Conservation (phyloP, 92 coral and sea anemone species). For the Metridium senile region DNA sequence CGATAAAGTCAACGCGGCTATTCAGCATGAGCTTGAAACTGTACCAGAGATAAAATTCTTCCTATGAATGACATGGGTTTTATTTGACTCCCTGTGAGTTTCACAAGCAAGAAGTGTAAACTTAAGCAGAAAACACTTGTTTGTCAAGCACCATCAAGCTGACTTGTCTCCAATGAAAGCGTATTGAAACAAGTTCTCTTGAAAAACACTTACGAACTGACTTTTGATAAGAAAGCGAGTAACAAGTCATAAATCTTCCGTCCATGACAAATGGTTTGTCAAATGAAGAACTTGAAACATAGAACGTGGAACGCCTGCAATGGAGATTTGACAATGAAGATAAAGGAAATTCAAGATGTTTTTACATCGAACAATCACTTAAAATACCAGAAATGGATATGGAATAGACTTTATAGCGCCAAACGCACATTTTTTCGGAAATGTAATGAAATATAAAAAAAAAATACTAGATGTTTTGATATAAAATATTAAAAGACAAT, state of each 20-base stretch:
- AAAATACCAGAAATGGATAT: background rate
- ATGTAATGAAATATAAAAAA: too few species aligned
- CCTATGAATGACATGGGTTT: slow-evolving; percentile 5
- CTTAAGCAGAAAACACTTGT: background rate
- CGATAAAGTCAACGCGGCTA: slow-evolving; percentile 27
- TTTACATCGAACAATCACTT: too few species aligned
- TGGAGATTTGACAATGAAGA: too few species aligned
- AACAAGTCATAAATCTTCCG: background rate
- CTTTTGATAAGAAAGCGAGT: background rate
- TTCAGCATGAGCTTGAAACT: slow-evolving; percentile 27
- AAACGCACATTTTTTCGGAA: background rate
- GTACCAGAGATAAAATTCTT: slow-evolving; percentile 34
- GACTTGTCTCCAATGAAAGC: background rate
- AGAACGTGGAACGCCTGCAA: background rate
- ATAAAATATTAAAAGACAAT: background rate
- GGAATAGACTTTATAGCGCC: background rate
- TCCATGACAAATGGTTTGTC: background rate
- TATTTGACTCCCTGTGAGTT: background rate
- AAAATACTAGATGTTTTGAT: background rate
- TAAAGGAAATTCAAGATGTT: too few species aligned
- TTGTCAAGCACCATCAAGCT: too few species aligned
- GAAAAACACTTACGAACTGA: background rate
- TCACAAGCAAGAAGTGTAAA: background rate
- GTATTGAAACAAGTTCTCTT: background rate
- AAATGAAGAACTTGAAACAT: background rate